Evolutionary conservation across 2,113 vertebrate genomes (phyloP).

Genomic region (Carettochelys insculpta): DNA sequence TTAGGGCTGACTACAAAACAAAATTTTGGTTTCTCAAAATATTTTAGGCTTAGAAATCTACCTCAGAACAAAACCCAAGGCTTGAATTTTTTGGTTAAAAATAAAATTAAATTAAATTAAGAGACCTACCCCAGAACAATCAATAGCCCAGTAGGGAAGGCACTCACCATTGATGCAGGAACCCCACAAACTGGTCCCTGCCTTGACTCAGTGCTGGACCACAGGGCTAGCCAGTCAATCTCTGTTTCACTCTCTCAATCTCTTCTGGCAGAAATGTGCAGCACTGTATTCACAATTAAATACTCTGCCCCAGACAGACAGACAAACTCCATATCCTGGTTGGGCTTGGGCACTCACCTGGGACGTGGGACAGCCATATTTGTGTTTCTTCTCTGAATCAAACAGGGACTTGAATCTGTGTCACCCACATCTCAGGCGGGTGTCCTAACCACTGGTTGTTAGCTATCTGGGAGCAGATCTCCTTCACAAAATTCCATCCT

Average conservation of each 20-base stretch:
- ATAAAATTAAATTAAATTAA: background rate
- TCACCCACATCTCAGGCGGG: background rate
- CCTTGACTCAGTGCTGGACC: background rate
- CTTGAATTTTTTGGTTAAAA: background rate
- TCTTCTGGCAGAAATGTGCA: background rate
- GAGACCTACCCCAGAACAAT: background rate
- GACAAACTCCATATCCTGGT: background rate
- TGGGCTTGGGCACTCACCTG: background rate
- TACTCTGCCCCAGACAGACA: background rate
- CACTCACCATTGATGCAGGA: background rate
- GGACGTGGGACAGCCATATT: background rate
- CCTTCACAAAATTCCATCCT: background rate
- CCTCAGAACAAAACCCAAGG: background rate
- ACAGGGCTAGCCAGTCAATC: background rate
- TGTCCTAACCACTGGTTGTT: background rate
- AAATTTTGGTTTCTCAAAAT: no score
- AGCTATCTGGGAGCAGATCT: background rate
- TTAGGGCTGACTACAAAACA: background rate
- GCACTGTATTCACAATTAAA: background rate
- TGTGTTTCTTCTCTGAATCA: background rate
- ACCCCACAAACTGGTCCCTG: background rate
- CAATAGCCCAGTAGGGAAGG: background rate
- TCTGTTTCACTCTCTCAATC: background rate
- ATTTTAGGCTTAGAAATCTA: no score
- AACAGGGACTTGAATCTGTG: background rate